Evolutionary conservation across 1,140 invertebrate genomes (phyloP), one percentile per base, ranked within the genome.

Genomic region (Varroa destructor): DNA sequence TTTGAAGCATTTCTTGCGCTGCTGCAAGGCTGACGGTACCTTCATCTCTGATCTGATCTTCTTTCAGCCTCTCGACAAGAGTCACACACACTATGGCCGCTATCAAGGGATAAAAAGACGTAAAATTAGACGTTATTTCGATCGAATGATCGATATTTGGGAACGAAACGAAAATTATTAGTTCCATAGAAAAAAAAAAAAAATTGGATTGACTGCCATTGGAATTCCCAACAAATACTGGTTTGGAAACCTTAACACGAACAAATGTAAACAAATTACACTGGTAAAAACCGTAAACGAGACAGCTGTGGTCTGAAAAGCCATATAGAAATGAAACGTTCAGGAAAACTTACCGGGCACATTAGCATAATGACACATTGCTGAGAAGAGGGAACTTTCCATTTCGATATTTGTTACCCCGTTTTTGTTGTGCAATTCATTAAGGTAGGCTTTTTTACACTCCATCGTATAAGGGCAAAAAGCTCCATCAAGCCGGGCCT

Each of bases 351-450:
- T 25, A 67, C 61, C 61, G 77, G 87, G 88, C 72, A 97, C 89
- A 8, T 91, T 90, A 25, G 93, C 93, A 77, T 91, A 88, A 78
- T 93, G 88, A 12, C 92, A 96, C 40, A 97, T 84, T 0, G 93
- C 91, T 0, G 93, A 90, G 79, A 99, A 97, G 40, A 88, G 86
- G 0, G 90, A 84, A 1, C 89, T 87, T 81, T 99, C 96, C 96
- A 99, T 98, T 82, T 99, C 96, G 75, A 99, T 97, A 79, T 99
- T 99, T 0, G 89, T 84, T 2, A 99, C 88, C 0, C 91, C 91
- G 1, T 46, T 40, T 37, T 85, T 79, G 25, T 87, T 84, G 57
- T 88, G 84, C 70, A 97, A 78, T 73, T 86, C 84, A 51, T 86
- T 83, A 71, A 99, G 80, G 77, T 92, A 98, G 14, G 87, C 85